Percentiles rank a stretch among this genome's conserved stretches.
These are phyloP conservation scores for Diplazon laetatorius DNA, from an alignment of 2,888 invertebrate species.

Conservation along the genomic window DNA sequence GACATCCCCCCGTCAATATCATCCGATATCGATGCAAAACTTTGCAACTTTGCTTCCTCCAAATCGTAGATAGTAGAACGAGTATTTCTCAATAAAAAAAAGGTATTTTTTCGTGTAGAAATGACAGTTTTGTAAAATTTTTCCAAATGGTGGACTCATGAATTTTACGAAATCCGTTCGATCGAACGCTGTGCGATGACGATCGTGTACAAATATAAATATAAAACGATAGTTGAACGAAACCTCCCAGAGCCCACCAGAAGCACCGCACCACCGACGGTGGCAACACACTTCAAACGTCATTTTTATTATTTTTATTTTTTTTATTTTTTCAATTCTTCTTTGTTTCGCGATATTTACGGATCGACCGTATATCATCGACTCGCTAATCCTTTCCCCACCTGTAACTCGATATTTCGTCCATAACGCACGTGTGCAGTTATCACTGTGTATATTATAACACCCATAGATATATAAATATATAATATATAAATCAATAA, in stretches of 20 bases:
- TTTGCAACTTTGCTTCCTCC: background rate
- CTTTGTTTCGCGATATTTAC: conserved; percentile 61
- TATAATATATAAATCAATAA: conserved; percentile 12
- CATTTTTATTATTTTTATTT: no score
- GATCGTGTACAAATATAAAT: conserved; percentile 2
- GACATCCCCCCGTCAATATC: background rate
- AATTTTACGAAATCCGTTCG: conserved; percentile 46
- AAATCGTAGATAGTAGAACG: no score
- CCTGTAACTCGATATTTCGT: conserved; percentile 58
- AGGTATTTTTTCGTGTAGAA: no score
- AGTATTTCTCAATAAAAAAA: no score
- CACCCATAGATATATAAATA: conserved; percentile 7
- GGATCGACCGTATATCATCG: conserved; percentile 58
- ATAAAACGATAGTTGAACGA: conserved; percentile 36
- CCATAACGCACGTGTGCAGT: background rate
- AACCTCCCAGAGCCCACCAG: conserved; percentile 31
- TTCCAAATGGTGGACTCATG: no score
- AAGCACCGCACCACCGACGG: background rate
- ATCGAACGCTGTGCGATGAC: conserved; percentile 28
- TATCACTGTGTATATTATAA: background rate
- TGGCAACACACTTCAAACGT: conserved; percentile 35
- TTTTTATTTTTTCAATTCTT: conserved; percentile 60
- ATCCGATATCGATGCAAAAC: background rate
- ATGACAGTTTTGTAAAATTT: no score
- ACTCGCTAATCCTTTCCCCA: conserved; percentile 45